Percentiles rank a stretch among this genome's conserved stretches.
Conservation (phyloP, 1,140 invertebrate genomes). For the Carposina sasakii region DNA sequence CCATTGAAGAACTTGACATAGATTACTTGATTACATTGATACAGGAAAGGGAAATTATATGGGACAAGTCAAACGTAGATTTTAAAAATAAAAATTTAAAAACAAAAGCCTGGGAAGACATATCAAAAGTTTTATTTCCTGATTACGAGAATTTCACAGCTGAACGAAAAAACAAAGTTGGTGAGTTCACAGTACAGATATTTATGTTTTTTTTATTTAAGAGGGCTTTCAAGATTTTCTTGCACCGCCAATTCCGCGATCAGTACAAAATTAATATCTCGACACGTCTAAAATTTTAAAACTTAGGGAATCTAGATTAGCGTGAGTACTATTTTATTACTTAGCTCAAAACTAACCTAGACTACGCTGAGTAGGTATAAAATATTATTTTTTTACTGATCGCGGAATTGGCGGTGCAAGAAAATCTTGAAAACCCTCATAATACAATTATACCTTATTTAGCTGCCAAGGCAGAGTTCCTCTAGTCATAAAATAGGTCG, state of each 20-base stretch:
- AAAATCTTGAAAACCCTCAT: too few species aligned
- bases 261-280: conserved; percentile 10
- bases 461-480: conserved; percentile 7
- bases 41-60: conserved; percentile 9
- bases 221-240: conserved; percentile 4
- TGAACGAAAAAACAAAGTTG: conserved; percentile 10
- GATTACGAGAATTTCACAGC: conserved; percentile 9
- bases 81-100: conserved; percentile 13
- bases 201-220: not conserved
- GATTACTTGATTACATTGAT: conserved; percentile 9
- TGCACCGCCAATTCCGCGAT: not conserved
- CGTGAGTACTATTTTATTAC: conserved; percentile 6
- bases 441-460: conserved; percentile 10
- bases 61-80: conserved; percentile 5
- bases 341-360: conserved; percentile 8
- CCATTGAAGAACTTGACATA: conserved; percentile 9
- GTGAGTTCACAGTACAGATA: conserved; percentile 5
- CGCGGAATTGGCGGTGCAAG: too few species aligned
- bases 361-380: conserved; percentile 5
- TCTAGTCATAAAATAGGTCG: conserved; percentile 10
- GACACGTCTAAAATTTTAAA: conserved; percentile 9
- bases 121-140: conserved; percentile 10
- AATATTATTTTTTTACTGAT: conserved; percentile 5
- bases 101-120: conserved; percentile 7
- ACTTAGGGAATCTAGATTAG: conserved; percentile 7